Evolutionary conservation across 2,888 invertebrate species (phyloP), one percentile per base, ranked within the genome.

Genomic region (Pilophorus perplexus): DNA sequence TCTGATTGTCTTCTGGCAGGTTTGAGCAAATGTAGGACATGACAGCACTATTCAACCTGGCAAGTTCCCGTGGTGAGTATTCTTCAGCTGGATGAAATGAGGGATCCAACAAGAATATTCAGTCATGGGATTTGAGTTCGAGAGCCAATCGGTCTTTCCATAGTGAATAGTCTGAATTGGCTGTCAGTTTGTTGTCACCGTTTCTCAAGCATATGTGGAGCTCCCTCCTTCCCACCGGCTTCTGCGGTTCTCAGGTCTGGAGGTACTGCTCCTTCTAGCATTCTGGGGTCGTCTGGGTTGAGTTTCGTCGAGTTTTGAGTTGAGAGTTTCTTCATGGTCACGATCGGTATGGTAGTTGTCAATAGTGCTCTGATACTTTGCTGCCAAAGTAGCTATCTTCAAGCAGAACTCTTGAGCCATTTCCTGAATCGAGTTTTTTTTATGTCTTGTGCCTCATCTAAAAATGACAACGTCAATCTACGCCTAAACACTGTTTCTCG

Each of bases 1-100:
- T 12, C 18, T 48, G 48, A 22, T 48, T 48, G 6, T 48, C 48
- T n/a, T n/a, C n/a, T n/a, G n/a, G n/a, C n/a, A n/a, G n/a, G n/a
- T n/a, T n/a, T n/a, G 42, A 42, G 16, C 42, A 42, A 6, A 42
- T 42, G 14, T 42, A 42, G 6, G 42, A 5, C 12, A 42, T 10
- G 12, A 42, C 42, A 12, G 42, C 42, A 42, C 14, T 42, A 14
- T 42, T 42, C 42, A 42, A 12, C 42, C 42, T 42, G 42, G n/a
- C n/a, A n/a, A n/a, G n/a, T n/a, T n/a, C n/a, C n/a, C n/a, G n/a
- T n/a, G n/a, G n/a, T n/a, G n/a, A n/a, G n/a, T n/a, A n/a, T n/a
- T n/a, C n/a, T n/a, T n/a, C n/a, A n/a, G n/a, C n/a, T n/a, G n/a
- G n/a, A n/a, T n/a, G n/a, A n/a, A n/a, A n/a, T n/a, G n/a, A n/a